Evolutionary conservation across 2,797 vertebrate species (phyloP).

Genomic region (Leuciscus waleckii): DNA sequence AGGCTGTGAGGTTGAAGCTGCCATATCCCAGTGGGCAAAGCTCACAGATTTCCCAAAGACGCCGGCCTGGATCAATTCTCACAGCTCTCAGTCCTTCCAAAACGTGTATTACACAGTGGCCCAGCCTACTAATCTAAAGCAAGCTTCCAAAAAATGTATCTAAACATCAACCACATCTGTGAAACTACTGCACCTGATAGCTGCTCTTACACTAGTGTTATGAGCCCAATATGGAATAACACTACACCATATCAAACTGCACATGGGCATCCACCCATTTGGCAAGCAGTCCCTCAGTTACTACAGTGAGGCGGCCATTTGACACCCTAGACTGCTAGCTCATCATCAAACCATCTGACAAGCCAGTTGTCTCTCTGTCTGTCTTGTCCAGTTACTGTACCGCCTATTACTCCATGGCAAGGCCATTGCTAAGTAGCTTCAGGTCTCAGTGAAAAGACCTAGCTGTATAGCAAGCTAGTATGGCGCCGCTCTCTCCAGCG

Average conservation of each 20-base stretch:
- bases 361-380: slow-evolving; percentile 35
- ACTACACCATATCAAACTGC: slow-evolving; percentile 24
- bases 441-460: background rate
- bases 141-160: background rate
- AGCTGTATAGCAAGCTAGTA: background rate
- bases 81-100: slow-evolving; percentile 31
- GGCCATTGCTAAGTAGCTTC: slow-evolving; percentile 18
- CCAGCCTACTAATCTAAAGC: slow-evolving; percentile 1
- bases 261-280: slow-evolving; percentile 24
- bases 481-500: background rate
- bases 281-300: slow-evolving; percentile 35
- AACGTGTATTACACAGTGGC: slow-evolving; percentile 1
- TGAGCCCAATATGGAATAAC: slow-evolving; percentile 22
- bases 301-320: slow-evolving; percentile 36
- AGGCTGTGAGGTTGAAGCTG: slow-evolving; percentile 45
- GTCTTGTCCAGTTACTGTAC: slow-evolving; percentile 37
- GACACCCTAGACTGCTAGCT: slow-evolving; percentile 50
- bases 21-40: slow-evolving; percentile 49
- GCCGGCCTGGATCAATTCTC: slow-evolving; percentile 39
- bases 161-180: slow-evolving; percentile 25
- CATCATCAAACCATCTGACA: slow-evolving; percentile 46
- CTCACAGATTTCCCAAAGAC: slow-evolving; percentile 43
- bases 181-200: slow-evolving; percentile 7
- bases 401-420: slow-evolving; percentile 23
- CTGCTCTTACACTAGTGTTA: slow-evolving; percentile 32